Percentiles rank a stretch among this genome's conserved stretches.
phyloP scores from a whole-genome alignment of 2,113 vertebrate species.

The Proteles cristata region DNA sequence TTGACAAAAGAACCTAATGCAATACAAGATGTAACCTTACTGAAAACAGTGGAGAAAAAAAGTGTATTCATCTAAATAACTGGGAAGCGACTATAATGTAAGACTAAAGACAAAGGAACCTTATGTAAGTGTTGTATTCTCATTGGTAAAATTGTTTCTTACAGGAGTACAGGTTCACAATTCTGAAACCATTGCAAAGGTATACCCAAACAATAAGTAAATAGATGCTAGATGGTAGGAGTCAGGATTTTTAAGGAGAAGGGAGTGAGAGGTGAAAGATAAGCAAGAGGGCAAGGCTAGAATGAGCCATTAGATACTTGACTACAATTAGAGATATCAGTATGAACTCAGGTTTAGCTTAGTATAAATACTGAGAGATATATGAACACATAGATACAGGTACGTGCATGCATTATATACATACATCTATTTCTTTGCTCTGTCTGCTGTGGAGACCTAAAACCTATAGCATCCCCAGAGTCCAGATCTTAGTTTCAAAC shows the following conservation, averaged over 20 bases:
- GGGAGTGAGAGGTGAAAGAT: not conserved
- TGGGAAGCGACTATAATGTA: not conserved
- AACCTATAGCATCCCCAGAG: not conserved
- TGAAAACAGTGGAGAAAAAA: not conserved
- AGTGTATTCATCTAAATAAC: not conserved
- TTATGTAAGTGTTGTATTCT: no score
- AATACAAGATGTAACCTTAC: not conserved
- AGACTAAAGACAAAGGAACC: not conserved
- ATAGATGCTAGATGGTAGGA: not conserved
- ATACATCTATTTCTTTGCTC: not conserved
- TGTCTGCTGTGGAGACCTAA: not conserved
- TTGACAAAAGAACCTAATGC: not conserved
- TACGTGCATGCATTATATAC: not conserved
- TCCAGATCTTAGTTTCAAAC: not conserved
- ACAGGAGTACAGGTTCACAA: not conserved
- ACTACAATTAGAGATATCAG: not conserved
- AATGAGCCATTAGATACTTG: not conserved
- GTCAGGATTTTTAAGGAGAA: not conserved
- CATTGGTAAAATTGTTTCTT: not conserved
- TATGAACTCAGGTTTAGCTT: not conserved
- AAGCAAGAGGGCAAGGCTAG: not conserved
- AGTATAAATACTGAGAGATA: not conserved
- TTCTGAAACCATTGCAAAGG: not conserved
- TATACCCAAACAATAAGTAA: not conserved
- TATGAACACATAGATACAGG: not conserved